phyloP scores from a whole-genome alignment of 2,888 invertebrate genomes.

The Drosophila neutralis region DNA sequence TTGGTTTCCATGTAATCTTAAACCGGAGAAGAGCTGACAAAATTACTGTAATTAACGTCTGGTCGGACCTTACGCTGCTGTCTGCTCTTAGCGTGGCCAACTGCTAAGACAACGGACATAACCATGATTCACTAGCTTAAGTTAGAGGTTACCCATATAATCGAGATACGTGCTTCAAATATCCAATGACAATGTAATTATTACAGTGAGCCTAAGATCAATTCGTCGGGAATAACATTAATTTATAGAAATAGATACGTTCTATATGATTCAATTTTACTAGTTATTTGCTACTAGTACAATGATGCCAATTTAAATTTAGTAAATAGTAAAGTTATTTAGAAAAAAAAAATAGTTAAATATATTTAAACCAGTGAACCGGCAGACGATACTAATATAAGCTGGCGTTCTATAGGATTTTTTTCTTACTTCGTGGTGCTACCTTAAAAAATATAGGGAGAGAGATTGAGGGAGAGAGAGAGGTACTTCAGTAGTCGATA shows the following conservation, averaged over 20 bases:
- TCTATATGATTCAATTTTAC: neutral
- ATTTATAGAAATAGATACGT: neutral
- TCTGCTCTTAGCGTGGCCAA: slow-evolving; percentile 17
- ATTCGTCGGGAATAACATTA: neutral
- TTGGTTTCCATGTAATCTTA: neutral
- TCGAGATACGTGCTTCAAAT: neutral
- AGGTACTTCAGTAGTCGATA: neutral
- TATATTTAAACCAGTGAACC: neutral
- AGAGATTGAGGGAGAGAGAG: neutral
- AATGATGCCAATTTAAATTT: neutral
- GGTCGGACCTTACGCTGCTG: slow-evolving; percentile 14
- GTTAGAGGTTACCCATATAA: neutral
- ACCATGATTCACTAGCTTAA: slow-evolving; percentile 38
- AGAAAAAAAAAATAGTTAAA: no score
- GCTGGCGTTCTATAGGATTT: no score
- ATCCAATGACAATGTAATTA: slow-evolving; percentile 8
- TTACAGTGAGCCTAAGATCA: slow-evolving; percentile 9
- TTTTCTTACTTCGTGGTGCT: neutral
- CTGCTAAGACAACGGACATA: slow-evolving; percentile 38
- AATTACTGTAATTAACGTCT: slow-evolving; percentile 64
- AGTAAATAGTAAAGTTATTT: neutral
- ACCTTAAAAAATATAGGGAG: neutral
- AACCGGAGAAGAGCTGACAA: slow-evolving; percentile 31
- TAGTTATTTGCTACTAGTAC: no score
- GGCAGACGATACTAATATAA: neutral